phyloP scores from a whole-genome alignment of 2,888 invertebrate genomes.

The Neocrepidodera transversa region DNA sequence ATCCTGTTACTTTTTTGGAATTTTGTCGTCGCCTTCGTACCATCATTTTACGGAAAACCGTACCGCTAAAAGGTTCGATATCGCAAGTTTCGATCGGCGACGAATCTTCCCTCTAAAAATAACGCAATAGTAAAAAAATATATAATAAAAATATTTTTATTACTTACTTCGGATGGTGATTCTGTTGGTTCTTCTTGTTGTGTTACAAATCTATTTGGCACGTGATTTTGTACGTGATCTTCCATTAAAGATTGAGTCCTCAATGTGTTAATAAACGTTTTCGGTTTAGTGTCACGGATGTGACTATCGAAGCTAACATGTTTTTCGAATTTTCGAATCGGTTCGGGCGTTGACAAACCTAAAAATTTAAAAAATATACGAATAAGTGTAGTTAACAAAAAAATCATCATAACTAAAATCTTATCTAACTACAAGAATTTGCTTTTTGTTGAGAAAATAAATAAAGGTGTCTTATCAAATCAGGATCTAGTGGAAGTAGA shows the following conservation, averaged over 20 bases:
- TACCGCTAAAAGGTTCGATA: constrained; percentile 68
- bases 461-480: too few species aligned
- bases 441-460: too few species aligned
- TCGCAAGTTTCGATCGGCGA: constrained; percentile 53
- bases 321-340: constrained; percentile 40
- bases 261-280: constrained; percentile 8
- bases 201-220: constrained; percentile 20
- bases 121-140: too few species aligned
- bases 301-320: constrained; percentile 51
- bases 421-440: too few species aligned
- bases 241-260: constrained; percentile 41
- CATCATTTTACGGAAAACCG: constrained; percentile 71
- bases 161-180: constrained; percentile 19
- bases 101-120: background rate
- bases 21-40: constrained; percentile 66
- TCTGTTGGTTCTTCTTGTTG: constrained; percentile 40
- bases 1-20: constrained; percentile 55
- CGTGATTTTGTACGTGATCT: constrained; percentile 15
- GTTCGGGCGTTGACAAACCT: constrained; percentile 33
- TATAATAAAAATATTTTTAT: too few species aligned
- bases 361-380: too few species aligned
- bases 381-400: too few species aligned
- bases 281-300: constrained; percentile 18
- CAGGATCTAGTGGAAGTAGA: too few species aligned
- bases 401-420: too few species aligned